phyloP scores from a whole-genome alignment of 2,113 vertebrate species.

The Etheostoma spectabile region DNA sequence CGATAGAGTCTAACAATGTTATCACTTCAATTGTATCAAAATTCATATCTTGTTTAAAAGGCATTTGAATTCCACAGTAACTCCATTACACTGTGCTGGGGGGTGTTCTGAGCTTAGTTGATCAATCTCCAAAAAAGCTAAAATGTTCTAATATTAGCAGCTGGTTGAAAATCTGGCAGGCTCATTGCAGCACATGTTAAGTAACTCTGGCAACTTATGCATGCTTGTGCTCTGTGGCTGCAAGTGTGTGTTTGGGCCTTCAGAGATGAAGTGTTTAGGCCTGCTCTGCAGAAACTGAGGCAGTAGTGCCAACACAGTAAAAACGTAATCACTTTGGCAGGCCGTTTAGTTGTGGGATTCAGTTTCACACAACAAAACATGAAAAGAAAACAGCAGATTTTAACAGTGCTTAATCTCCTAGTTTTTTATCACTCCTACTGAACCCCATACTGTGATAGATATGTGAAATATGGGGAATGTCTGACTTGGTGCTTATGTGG shows the following conservation, averaged over 20 bases:
- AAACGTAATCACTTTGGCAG: slow-evolving; percentile 79
- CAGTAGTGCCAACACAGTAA: slow-evolving; percentile 71
- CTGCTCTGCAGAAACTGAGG: slow-evolving; percentile 66
- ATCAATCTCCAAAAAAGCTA: slow-evolving; percentile 71
- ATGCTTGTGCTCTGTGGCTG: slow-evolving; percentile 65
- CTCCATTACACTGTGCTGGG: slow-evolving; percentile 25
- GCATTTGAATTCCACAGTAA: slow-evolving; percentile 33
- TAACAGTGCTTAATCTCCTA: slow-evolving; percentile 54
- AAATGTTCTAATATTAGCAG: slow-evolving; percentile 79
- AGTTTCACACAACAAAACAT: slow-evolving; percentile 72
- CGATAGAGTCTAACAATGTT: slow-evolving; percentile 36
- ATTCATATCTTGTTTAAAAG: slow-evolving; percentile 31
- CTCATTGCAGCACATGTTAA: slow-evolving; percentile 76
- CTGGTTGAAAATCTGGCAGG: slow-evolving; percentile 78
- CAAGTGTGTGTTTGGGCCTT: slow-evolving; percentile 67
- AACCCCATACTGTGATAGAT: slow-evolving; percentile 56
- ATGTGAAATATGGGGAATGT: slow-evolving; percentile 60
- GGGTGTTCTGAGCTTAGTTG: slow-evolving; percentile 53
- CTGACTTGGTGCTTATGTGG: slow-evolving; percentile 44
- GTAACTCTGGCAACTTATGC: slow-evolving; percentile 78
- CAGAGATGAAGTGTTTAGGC: slow-evolving; percentile 73
- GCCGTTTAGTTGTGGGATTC: slow-evolving; percentile 69
- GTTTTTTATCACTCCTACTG: not conserved
- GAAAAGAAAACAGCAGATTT: slow-evolving; percentile 72
- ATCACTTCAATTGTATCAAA: slow-evolving; percentile 26